These are phyloP conservation scores for Sebastes cheni DNA, from an alignment of 2,797 vertebrate genomes.

Conservation along the genomic window DNA sequence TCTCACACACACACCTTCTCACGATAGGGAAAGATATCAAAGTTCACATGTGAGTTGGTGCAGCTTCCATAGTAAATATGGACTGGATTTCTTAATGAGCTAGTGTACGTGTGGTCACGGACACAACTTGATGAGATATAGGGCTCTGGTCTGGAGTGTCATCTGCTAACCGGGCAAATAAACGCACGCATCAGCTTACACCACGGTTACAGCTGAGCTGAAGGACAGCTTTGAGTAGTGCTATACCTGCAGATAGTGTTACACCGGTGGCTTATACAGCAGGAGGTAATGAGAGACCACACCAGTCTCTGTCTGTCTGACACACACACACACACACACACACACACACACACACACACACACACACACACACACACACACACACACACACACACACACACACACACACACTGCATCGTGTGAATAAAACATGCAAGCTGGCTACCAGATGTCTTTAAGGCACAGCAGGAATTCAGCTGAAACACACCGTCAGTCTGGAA, in stretches of 20 bases:
- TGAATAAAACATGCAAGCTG: conserved; percentile 68
- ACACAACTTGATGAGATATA: not conserved
- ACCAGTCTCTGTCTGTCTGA: not conserved
- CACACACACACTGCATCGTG: conserved; percentile 8
- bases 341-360: too few species aligned
- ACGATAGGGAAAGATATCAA: not conserved
- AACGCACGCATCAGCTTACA: conserved; percentile 28
- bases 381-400: not conserved
- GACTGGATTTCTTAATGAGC: not conserved
- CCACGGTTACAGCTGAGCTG: not conserved
- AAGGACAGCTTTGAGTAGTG: not conserved
- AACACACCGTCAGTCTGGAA: not conserved
- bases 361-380: too few species aligned
- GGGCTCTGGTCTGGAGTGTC: conserved; percentile 2
- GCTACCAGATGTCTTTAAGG: conserved; percentile 46
- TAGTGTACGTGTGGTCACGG: not conserved
- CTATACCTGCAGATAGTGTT: conserved; percentile 58
- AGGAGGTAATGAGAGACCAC: conserved; percentile 55
- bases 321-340: not conserved
- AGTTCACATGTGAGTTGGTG: not conserved
- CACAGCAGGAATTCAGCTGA: not conserved
- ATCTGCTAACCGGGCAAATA: conserved; percentile 23
- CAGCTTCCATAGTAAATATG: not conserved
- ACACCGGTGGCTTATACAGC: conserved; percentile 37
- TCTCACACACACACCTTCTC: not conserved